These are phyloP conservation scores for Heliconius hortense DNA, from an alignment of 2,888 invertebrate genomes.

Conservation along the genomic window DNA sequence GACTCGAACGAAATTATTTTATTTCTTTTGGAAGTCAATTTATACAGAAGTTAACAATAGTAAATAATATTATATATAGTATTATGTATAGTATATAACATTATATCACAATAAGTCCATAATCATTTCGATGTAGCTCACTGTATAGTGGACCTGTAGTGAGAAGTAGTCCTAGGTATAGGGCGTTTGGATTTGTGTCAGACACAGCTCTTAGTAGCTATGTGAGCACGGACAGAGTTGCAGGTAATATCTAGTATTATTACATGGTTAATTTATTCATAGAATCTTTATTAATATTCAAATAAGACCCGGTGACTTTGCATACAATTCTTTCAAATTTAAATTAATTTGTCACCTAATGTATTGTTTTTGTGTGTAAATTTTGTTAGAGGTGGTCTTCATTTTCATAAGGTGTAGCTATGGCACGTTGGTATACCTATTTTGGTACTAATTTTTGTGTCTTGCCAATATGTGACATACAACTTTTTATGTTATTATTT, in stretches of 20 bases:
- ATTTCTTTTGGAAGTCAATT: background rate
- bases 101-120: too few relatives aligned
- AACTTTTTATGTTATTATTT: too few relatives aligned
- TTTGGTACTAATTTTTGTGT: background rate
- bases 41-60: too few relatives aligned
- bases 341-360: conserved; percentile 10
- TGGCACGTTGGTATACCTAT: background rate
- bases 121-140: too few relatives aligned
- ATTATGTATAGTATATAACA: too few relatives aligned
- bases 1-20: background rate
- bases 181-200: too few relatives aligned
- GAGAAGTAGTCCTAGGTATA: too few relatives aligned
- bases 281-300: conserved; percentile 6
- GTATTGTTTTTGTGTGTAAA: conserved; percentile 7
- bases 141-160: too few relatives aligned
- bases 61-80: too few relatives aligned
- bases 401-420: background rate
- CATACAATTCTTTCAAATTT: conserved; percentile 23
- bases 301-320: background rate
- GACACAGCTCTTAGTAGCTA: too few relatives aligned
- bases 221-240: too few relatives aligned
- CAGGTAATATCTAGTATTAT: background rate
- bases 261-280: background rate
- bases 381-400: conserved; percentile 16
- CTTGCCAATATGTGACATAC: background rate